Conservation (phyloP, 2,797 vertebrate genomes). For the Sphaeramia orbicularis region DNA sequence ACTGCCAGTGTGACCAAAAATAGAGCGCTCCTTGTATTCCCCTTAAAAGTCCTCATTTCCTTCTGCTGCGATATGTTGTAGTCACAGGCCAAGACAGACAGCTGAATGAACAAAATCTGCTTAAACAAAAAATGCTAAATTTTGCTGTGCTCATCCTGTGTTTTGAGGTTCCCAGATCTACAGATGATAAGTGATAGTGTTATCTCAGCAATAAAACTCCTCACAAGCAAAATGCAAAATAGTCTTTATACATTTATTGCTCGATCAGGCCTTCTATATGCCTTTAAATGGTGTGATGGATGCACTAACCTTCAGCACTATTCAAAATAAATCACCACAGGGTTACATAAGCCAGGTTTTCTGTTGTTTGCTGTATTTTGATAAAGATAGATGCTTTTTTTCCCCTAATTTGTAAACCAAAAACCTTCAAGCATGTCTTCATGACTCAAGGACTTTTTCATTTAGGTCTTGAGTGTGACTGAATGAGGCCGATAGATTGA, state of each 20-base stretch:
- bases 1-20: conserved; percentile 30
- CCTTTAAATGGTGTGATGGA: conserved; percentile 29
- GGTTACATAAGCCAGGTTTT: conserved; percentile 17
- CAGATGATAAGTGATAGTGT: conserved; percentile 3
- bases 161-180: background rate
- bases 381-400: background rate
- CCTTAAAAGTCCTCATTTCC: conserved; percentile 19
- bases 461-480: conserved; percentile 51
- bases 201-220: conserved; percentile 24
- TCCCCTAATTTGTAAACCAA: background rate
- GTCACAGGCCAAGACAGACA: background rate
- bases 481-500: conserved; percentile 72
- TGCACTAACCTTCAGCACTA: conserved; percentile 26
- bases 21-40: conserved; percentile 17
- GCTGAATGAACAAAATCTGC: background rate
- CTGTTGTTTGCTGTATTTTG: conserved; percentile 4
- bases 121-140: background rate
- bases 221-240: conserved; percentile 25
- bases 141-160: background rate
- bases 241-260: conserved; percentile 37
- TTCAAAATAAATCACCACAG: background rate
- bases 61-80: background rate
- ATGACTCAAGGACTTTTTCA: conserved; percentile 24
- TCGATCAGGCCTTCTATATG: conserved; percentile 10
- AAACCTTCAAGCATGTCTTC: conserved; percentile 20